These are phyloP conservation scores for Ctenopoma multispine DNA, from an alignment of 2,797 vertebrate species.

Conservation along the genomic window DNA sequence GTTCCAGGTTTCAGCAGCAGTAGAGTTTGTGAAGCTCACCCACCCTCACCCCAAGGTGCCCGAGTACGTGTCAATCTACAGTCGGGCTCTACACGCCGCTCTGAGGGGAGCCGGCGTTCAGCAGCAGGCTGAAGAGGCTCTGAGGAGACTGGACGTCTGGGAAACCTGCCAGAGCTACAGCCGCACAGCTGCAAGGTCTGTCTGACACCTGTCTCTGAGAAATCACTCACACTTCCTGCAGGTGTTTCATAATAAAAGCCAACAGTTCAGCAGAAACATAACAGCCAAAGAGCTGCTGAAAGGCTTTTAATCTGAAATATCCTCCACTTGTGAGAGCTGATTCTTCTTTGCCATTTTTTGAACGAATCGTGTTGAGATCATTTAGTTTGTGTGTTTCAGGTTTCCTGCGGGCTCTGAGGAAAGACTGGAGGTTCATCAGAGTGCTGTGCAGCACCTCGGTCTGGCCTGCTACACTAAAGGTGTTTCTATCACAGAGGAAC, in stretches of 20 bases:
- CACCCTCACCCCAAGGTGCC: constrained; percentile 77
- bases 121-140: constrained; percentile 65
- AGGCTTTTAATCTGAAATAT: too few relatives aligned
- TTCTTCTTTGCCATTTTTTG: too few relatives aligned
- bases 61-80: constrained; percentile 64
- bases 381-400: constrained; percentile 40
- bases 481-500: too few relatives aligned
- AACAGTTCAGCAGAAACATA: too few relatives aligned
- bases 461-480: constrained; percentile 80
- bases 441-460: constrained; percentile 71
- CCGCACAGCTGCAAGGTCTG: constrained; percentile 63
- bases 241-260: too few relatives aligned
- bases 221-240: too few relatives aligned
- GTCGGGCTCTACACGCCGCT: constrained; percentile 68
- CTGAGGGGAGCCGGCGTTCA: constrained; percentile 72
- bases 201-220: too few relatives aligned
- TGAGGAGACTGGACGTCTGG: constrained; percentile 72
- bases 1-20: constrained; percentile 69
- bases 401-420: constrained; percentile 40
- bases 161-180: constrained; percentile 68
- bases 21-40: constrained; percentile 76
- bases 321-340: too few relatives aligned
- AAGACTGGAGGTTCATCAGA: constrained; percentile 76
- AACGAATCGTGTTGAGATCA: too few relatives aligned
- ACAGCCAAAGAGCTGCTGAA: too few relatives aligned